Evolutionary conservation across 2,888 invertebrate genomes (phyloP), one percentile per base, ranked within the genome.

Genomic region (Thera obeliscata): DNA sequence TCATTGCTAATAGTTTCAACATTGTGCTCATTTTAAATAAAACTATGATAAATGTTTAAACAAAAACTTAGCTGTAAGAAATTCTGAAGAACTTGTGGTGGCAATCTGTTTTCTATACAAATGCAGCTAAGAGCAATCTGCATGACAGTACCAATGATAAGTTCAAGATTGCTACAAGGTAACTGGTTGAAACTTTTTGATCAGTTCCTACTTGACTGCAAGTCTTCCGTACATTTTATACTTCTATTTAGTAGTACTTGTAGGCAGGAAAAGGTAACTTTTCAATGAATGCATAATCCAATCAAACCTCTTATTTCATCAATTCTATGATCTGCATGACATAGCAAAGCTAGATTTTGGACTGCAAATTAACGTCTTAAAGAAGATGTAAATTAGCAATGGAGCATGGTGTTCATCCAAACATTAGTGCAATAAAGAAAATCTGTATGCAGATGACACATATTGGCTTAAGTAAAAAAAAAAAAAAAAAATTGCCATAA

Each of bases 101-200:
- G 12, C 6, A 52, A 58, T 54, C 52, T 58, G 52, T 50, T 64
- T 63, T 56, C 22, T 41, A 56, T 36, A 57, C 43, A 46, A 52
- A 58, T 54, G 9, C 9, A 36, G 0, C 54, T 33, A 12, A 54
- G 12, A 64, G 7, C 63, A 52, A 33, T 71, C 64, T 71, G 80
- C 79, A 80, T 80, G 80, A 50, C 65, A 64, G 56, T 65, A 64
- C 38, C 3, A 55, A 49, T 49, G 33, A 50, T 22, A 22, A 12
- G 12, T 3, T 12, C 12, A 6, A 43, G 43, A 43, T 2, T 6
- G 7, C 7, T 2, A 12, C 4, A 49, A 38, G 2, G 38, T 38
- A 38, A 38, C 38, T 38, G 5, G 38, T 38, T 38, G 5, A 5
- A 38, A 38, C 38, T 5, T 38, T 38, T 38, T 38, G 0, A 22